Evolutionary conservation across 2,888 invertebrate genomes (phyloP), one percentile per base, ranked within the genome.

Genomic region (Eupithecia pulchellata): DNA sequence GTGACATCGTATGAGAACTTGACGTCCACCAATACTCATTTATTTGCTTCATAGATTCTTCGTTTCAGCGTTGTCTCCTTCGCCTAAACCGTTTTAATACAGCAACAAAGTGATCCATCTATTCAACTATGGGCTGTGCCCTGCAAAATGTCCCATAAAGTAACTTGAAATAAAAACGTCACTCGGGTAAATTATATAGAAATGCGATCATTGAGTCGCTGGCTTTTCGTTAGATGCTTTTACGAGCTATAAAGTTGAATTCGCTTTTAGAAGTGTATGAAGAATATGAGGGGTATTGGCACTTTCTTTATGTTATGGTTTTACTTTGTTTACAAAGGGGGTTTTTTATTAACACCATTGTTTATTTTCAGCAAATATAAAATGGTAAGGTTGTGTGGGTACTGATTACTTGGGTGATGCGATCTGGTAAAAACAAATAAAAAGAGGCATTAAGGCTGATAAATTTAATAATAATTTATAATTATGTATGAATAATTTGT

Each of bases 91-190:
- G 17, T 52, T n/a, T 57, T 2, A 17, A 14, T 17, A 58, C 29
- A 58, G 55, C 17, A 60, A 30, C 17, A 57, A 61, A 61, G 27
- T 61, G 58, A 4, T 61, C 30, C 34, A 30, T 29, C 69, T 68
- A 1, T 68, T 6, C 30, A 42, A 17, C 2, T 11, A 32, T 42
- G 29, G 29, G 4, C 73, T 73, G 65, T 64, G 67, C n/a, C 32
- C 82, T 84, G 78, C 86, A 82, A 89, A 87, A 82, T 83, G 82
- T 81, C 83, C 85, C 87, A 81, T 90, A 91, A 90, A 90, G 77
- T 78, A 75, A 78, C 78, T 81, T 79, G 81, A 85, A 89, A 89
- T 87, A 89, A 89, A 89, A 86, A 85, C 82, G 81, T 79, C 83
- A 83, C 86, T 83, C 77, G 74, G 79, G 80, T 85, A 83, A 87